Percentiles rank a stretch among this genome's conserved stretches.
phyloP scores from a whole-genome alignment of 2,113 vertebrate genomes.

The Hemiscyllium ocellatum region DNA sequence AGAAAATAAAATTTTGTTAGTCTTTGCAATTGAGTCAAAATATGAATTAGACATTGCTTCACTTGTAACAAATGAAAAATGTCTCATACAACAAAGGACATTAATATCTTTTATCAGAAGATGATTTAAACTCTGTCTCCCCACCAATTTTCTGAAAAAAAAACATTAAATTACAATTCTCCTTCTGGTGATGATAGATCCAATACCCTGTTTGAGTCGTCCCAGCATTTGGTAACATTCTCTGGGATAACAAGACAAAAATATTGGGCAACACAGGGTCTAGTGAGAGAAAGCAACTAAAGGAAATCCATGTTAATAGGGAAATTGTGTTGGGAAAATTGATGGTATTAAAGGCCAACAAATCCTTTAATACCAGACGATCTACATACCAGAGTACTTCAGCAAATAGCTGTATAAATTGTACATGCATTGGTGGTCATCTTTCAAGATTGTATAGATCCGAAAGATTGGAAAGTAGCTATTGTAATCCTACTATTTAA shows the following conservation, averaged over 20 bases:
- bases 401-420: no score
- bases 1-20: neutral
- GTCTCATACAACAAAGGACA: neutral
- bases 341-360: no score
- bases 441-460: no score
- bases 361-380: no score
- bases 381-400: no score
- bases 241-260: neutral
- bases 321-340: no score
- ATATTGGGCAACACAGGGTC: no score
- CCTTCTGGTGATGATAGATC: neutral
- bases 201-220: neutral
- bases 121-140: neutral
- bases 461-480: no score
- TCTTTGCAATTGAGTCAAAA: neutral
- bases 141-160: neutral
- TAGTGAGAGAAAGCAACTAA: no score
- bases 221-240: neutral
- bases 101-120: neutral
- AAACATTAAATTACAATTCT: neutral
- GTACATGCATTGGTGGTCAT: no score
- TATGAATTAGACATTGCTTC: neutral
- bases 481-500: no score
- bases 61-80: neutral
- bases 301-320: no score